Percentiles rank a stretch among this genome's conserved stretches.
phyloP scores from a whole-genome alignment of 2,113 vertebrate genomes.

The Phrynosoma platyrhinos region DNA sequence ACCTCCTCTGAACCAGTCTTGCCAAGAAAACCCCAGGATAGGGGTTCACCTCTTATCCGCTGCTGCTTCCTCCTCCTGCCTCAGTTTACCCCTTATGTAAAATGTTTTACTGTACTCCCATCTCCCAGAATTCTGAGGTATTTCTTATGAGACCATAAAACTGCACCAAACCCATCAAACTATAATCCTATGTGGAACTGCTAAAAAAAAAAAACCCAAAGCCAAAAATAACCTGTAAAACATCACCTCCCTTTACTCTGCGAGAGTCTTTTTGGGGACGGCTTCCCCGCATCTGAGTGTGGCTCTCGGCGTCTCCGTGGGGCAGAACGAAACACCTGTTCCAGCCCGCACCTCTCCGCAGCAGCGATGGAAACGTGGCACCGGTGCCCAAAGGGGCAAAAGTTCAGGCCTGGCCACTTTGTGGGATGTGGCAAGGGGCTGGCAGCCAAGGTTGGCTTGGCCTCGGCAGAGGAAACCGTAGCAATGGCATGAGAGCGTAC shows the following conservation, averaged over 20 bases:
- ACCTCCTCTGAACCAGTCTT: too few species aligned
- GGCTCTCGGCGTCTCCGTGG: constrained; percentile 13
- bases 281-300: too few species aligned
- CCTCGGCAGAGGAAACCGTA: constrained; percentile 69
- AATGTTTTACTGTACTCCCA: neutral
- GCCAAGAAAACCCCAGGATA: too few species aligned
- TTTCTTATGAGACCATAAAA: neutral
- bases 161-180: neutral
- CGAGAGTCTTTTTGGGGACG: neutral
- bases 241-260: neutral
- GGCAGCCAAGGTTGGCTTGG: constrained; percentile 68
- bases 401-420: constrained; percentile 67
- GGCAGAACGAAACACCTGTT: constrained; percentile 50
- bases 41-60: too few species aligned
- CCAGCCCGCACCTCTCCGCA: neutral
- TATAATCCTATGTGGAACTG: neutral
- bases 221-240: neutral
- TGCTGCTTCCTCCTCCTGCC: too few species aligned
- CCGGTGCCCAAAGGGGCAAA: constrained; percentile 59
- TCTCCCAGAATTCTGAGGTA: neutral
- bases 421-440: constrained; percentile 55
- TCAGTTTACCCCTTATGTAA: neutral
- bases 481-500: constrained; percentile 52
- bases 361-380: constrained; percentile 3
- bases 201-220: neutral